Conservation (phyloP, 2,888 invertebrate species). For the Panopea generosa region DNA sequence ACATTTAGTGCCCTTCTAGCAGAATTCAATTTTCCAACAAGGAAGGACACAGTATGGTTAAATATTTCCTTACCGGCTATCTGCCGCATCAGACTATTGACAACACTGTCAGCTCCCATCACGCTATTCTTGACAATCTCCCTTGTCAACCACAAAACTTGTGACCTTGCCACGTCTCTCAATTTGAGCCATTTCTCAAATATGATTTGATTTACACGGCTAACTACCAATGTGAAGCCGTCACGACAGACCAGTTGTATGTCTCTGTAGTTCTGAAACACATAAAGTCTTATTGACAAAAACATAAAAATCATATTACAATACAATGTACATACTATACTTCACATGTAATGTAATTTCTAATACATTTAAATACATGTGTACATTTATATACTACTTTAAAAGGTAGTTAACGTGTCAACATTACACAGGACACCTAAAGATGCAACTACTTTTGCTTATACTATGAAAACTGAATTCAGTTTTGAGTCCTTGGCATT, state of each 20-base stretch:
- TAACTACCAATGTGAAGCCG: conserved; percentile 93
- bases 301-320: conserved; percentile 7
- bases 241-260: conserved; percentile 95
- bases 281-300: conserved; percentile 4
- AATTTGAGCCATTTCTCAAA: conserved; percentile 95
- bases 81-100: conserved; percentile 96
- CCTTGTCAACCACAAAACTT: conserved; percentile 95
- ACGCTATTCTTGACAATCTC: conserved; percentile 97
- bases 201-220: conserved; percentile 93
- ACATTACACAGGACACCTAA: too few species aligned
- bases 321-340: too few species aligned
- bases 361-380: too few species aligned
- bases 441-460: too few species aligned
- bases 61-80: conserved; percentile 89
- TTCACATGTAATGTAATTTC: too few species aligned
- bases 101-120: conserved; percentile 93
- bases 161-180: conserved; percentile 91
- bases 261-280: conserved; percentile 92
- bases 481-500: too few species aligned
- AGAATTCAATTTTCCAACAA: too few species aligned
- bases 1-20: too few species aligned
- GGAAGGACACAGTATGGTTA: too few species aligned
- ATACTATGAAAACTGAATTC: too few species aligned
- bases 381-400: too few species aligned
- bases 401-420: too few species aligned